Percentiles rank a stretch among this genome's conserved stretches.
Conservation (phyloP, 2,113 vertebrate species). For the Gracilinanus agilis region DNA sequence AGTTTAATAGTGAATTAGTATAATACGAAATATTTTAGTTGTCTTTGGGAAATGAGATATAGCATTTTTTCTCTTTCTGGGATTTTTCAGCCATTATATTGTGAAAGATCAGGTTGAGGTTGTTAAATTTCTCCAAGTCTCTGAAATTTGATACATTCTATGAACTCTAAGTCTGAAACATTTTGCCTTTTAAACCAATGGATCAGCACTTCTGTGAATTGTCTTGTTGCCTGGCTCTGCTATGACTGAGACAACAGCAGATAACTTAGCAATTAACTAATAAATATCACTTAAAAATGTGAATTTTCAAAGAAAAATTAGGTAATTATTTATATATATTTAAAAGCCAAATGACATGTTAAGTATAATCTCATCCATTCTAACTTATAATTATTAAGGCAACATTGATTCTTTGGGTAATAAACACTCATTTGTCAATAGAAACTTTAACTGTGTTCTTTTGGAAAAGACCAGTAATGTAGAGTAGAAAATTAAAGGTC, state of each 20-base stretch:
- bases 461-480: constrained; percentile 24
- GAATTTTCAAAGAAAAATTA: background rate
- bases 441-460: background rate
- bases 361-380: background rate
- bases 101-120: constrained; percentile 32
- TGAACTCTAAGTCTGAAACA: background rate
- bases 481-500: constrained; percentile 26
- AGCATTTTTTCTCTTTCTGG: constrained; percentile 64
- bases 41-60: constrained; percentile 55
- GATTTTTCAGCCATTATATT: constrained; percentile 28
- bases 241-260: background rate
- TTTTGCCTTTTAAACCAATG: background rate
- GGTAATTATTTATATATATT: background rate
- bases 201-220: background rate
- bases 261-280: background rate
- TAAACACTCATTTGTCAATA: background rate
- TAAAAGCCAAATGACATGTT: background rate
- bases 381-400: background rate
- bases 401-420: background rate
- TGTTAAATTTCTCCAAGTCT: constrained; percentile 16
- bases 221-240: background rate
- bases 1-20: background rate
- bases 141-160: background rate
- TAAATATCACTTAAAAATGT: background rate
- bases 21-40: constrained; percentile 20